A percentile compares a stretch with the other conserved stretches of the same genome.
Conservation (phyloP, 1,140 invertebrate genomes). For the Tetramorium simillimum region DNA sequence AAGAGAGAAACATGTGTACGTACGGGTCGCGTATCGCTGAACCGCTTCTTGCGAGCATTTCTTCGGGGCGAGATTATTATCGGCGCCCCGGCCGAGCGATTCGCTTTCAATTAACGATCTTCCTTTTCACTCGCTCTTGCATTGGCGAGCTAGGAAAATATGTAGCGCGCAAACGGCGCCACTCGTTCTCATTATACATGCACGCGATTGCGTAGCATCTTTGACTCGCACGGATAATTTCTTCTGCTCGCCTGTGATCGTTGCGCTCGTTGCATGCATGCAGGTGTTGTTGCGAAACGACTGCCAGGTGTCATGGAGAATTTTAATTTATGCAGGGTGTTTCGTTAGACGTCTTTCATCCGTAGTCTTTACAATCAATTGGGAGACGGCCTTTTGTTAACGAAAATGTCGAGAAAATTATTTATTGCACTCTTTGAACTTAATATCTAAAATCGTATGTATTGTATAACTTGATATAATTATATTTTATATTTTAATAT, state of each 20-base stretch:
- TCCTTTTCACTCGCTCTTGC: background rate
- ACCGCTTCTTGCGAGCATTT: slow-evolving; percentile 24
- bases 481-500: too few relatives aligned
- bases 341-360: background rate
- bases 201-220: slow-evolving; percentile 37
- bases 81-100: background rate
- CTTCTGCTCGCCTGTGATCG: slow-evolving; percentile 11
- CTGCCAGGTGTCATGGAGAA: slow-evolving; percentile 4
- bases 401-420: background rate
- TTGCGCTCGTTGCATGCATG: background rate
- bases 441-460: background rate
- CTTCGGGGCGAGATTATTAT: slow-evolving; percentile 18
- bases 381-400: background rate
- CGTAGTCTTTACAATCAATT: background rate
- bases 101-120: slow-evolving; percentile 45
- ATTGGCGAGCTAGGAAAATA: slow-evolving; percentile 25
- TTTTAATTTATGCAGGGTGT: slow-evolving; percentile 26
- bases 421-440: background rate
- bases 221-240: slow-evolving; percentile 26
- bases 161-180: slow-evolving; percentile 8
- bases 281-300: slow-evolving; percentile 23
- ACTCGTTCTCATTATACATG: slow-evolving; percentile 28
- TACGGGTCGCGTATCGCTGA: background rate
- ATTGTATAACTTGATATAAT: background rate
- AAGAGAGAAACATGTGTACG: background rate